Evolutionary conservation across 1,140 invertebrate genomes (phyloP).

Genomic region (Dreissena rostriformis): DNA sequence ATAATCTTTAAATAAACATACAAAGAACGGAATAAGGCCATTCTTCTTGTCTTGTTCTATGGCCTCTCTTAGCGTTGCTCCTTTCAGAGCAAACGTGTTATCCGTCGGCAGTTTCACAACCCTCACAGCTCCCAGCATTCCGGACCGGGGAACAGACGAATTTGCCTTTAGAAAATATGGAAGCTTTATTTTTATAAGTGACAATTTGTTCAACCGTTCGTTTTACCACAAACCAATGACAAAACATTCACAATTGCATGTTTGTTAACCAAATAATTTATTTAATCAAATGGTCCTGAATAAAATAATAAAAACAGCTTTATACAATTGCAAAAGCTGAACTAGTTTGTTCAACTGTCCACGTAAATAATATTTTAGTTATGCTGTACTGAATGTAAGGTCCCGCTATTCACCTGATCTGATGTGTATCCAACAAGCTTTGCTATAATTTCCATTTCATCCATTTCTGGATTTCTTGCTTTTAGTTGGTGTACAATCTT

Average conservation of each 20-base stretch:
- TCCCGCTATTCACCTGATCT: conserved; percentile 59
- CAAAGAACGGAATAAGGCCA: conserved; percentile 97
- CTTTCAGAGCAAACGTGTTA: conserved; percentile 90
- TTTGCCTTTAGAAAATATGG: conserved; percentile 86
- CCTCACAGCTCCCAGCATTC: conserved; percentile 92
- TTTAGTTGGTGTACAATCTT: conserved; percentile 52
- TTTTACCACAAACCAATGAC: too few species aligned
- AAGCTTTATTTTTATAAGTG: too few species aligned
- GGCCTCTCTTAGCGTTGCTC: conserved; percentile 89
- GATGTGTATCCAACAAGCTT: conserved; percentile 65
- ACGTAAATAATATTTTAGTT: too few species aligned
- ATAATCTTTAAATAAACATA: conserved; percentile 83
- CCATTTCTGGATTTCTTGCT: conserved; percentile 53
- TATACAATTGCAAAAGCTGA: too few species aligned
- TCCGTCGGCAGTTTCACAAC: conserved; percentile 92
- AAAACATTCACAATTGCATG: background rate
- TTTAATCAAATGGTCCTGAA: background rate
- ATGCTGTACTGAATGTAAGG: background rate
- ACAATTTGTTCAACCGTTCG: too few species aligned
- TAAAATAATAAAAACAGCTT: too few species aligned
- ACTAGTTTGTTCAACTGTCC: too few species aligned
- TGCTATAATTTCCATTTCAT: conserved; percentile 59
- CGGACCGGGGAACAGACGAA: conserved; percentile 97
- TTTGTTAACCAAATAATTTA: background rate
- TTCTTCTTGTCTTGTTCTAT: conserved; percentile 91